A percentile compares a stretch with the other conserved stretches of the same genome.
These are phyloP conservation scores for Hyperoodon ampullatus DNA, from an alignment of 2,113 vertebrate species.

Conservation along the genomic window DNA sequence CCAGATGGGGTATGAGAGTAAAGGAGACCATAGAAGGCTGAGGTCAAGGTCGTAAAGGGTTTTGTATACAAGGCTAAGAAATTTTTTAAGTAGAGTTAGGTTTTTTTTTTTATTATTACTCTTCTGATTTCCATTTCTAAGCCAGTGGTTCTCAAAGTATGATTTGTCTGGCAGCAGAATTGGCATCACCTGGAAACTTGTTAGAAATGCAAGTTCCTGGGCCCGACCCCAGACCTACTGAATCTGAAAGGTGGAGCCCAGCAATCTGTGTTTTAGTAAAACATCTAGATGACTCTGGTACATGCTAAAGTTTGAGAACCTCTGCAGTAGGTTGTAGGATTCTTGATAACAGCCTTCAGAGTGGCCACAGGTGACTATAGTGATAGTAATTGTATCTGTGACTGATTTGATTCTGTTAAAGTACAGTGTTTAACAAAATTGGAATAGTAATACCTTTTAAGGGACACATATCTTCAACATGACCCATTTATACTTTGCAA, in stretches of 20 bases:
- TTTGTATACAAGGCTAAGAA: neutral
- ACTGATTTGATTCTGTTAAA: neutral
- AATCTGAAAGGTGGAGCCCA: neutral
- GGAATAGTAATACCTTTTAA: neutral
- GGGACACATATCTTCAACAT: neutral
- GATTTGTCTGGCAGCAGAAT: neutral
- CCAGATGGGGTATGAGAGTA: neutral
- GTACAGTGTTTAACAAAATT: neutral
- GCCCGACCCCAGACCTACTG: neutral
- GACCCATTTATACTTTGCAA: neutral
- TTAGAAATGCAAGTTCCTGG: neutral
- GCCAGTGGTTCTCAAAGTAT: slow-evolving; percentile 6
- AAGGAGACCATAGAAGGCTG: neutral
- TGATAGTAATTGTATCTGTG: neutral
- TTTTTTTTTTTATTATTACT: neutral
- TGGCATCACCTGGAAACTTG: neutral
- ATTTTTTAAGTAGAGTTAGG: neutral
- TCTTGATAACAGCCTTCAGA: slow-evolving; percentile 28
- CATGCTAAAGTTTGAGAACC: neutral
- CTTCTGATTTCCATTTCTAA: neutral
- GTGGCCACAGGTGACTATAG: neutral
- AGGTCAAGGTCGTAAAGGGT: neutral
- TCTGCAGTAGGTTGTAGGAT: neutral
- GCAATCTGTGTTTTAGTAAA: neutral
- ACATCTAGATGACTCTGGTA: neutral